Evolutionary conservation across 2,113 vertebrate genomes (phyloP).

Genomic region (Pseudonaja textilis): DNA sequence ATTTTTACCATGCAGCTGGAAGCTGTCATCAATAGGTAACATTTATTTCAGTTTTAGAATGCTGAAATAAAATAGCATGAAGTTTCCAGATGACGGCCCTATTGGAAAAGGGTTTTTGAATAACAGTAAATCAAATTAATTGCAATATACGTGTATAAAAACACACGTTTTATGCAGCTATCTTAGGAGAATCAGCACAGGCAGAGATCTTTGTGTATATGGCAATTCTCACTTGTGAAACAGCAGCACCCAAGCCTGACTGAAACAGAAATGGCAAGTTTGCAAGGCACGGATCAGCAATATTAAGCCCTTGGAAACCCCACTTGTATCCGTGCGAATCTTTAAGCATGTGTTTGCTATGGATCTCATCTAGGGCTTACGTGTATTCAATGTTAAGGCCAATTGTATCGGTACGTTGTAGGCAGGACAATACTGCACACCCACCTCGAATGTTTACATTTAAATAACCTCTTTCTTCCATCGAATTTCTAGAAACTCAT

Average conservation of each 20-base stretch:
- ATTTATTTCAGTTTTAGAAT: slow-evolving; percentile 66
- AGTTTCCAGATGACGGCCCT: slow-evolving; percentile 64
- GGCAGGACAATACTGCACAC: background rate
- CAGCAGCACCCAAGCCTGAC: background rate
- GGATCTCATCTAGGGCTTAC: background rate
- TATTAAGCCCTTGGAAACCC: background rate
- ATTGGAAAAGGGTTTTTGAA: slow-evolving; percentile 64
- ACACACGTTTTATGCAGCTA: background rate
- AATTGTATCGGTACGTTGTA: background rate
- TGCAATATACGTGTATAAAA: slow-evolving; percentile 49
- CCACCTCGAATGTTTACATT: background rate
- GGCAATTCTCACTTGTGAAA: background rate
- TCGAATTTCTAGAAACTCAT: background rate
- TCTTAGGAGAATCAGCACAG: background rate
- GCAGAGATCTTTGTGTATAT: background rate
- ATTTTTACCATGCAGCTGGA: slow-evolving; percentile 72
- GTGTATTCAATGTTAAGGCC: background rate
- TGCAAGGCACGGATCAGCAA: background rate
- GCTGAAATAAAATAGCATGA: slow-evolving; percentile 66
- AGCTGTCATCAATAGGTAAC: slow-evolving; percentile 68
- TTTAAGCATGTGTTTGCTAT: background rate
- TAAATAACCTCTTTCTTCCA: background rate
- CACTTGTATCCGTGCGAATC: background rate
- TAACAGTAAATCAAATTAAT: slow-evolving; percentile 63
- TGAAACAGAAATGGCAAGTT: background rate